Evolutionary conservation across 1,140 invertebrate genomes (phyloP).

Genomic region (Steinernema khuongi): DNA sequence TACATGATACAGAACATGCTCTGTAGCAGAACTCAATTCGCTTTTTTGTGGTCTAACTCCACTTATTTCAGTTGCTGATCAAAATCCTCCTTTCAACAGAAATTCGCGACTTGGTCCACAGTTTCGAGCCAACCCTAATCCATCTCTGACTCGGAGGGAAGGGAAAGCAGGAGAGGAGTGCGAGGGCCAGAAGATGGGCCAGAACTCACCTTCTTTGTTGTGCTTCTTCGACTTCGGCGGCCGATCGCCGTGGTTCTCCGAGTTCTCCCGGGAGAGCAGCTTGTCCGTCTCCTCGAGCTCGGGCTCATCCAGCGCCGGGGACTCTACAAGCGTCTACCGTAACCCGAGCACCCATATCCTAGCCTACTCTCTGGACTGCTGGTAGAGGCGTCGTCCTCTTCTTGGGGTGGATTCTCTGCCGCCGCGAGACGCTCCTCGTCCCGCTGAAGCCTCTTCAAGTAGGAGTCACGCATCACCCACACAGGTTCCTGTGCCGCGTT

Average conservation of each 20-base stretch:
- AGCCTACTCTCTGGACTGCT: slow-evolving; percentile 10
- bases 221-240: slow-evolving; percentile 39
- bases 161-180: neutral
- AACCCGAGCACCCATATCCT: neutral
- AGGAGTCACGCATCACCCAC: slow-evolving; percentile 56
- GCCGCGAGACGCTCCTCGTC: slow-evolving; percentile 44
- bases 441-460: slow-evolving; percentile 49
- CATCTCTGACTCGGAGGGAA: neutral
- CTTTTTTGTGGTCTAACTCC: too few species aligned
- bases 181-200: neutral
- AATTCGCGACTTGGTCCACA: neutral
- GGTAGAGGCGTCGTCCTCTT: slow-evolving; percentile 16
- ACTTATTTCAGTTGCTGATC: too few species aligned
- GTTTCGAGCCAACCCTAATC: neutral
- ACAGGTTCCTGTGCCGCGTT: slow-evolving; percentile 49
- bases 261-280: slow-evolving; percentile 22
- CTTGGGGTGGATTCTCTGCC: slow-evolving; percentile 1
- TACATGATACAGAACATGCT: too few species aligned
- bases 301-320: slow-evolving; percentile 18
- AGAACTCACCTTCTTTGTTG: slow-evolving; percentile 53
- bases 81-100: too few species aligned
- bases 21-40: too few species aligned
- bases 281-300: slow-evolving; percentile 32
- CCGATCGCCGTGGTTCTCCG: slow-evolving; percentile 12
- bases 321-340: neutral